Evolutionary conservation across 2,113 vertebrate species (phyloP), one percentile per base, ranked within the genome.

Genomic region (Glareola pratincola): DNA sequence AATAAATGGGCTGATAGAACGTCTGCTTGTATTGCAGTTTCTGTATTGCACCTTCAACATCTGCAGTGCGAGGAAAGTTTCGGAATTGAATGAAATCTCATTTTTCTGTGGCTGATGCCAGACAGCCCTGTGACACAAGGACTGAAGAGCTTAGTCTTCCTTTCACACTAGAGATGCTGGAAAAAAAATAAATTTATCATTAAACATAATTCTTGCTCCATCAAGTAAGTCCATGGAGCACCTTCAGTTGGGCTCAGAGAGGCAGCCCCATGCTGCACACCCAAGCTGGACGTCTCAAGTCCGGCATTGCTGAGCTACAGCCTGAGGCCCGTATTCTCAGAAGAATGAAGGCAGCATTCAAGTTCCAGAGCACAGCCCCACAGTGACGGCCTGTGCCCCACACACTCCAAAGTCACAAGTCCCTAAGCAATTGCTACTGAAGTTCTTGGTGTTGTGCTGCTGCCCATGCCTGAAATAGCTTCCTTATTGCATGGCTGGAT

Each of bases 181-280:
- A 67, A 74, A 91, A 48, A 83, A 51, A 39, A 60, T n/a, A 36
- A 22, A 13, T 14, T 37, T 45, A 3, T 45, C 21, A 22, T 59
- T 54, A 54, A 69, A 45, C 23, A 71, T 47, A 82, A 62, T 71
- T 76, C 37, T 79, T 73, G 6, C 17, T 79, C 21, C 22, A 14
- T 39, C 27, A 19, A 48, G 5, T n/a, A 63, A 63, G 8, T 23
- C 39, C 68, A 21, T 0, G 0, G 19, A 85, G 48, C 21, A 29
- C 27, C 47, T 36, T 76, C 36, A 30, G 45, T 16, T n/a, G 68
- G 62, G 7, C 29, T 73, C 36, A 41, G 34, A 88, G 54, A 71
- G 34, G 16, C n/a, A 63, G 8, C 8, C 16, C 17, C 0, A 0
- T 47, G 39, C 66, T 81, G 77, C 50, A n/a, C 30, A 66, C 22